Evolutionary conservation across 1,140 invertebrate species (phyloP).

Genomic region (Sesamia nonagrioides): DNA sequence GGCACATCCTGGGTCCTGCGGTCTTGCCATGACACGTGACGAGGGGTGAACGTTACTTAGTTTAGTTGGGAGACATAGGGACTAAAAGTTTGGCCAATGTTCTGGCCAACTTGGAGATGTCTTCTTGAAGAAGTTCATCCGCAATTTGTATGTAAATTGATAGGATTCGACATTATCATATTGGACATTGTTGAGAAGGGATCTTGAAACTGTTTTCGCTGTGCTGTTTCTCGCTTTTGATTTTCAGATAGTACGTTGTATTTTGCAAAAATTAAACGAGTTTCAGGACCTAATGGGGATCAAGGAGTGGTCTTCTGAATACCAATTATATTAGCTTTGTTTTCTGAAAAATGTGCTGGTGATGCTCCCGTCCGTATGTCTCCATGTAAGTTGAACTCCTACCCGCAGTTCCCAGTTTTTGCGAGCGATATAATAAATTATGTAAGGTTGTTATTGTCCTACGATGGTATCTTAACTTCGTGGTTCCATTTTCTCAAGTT

Average conservation of each 20-base stretch:
- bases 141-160: conserved; percentile 26
- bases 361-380: conserved; percentile 49
- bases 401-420: conserved; percentile 63
- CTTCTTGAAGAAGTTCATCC: conserved; percentile 9
- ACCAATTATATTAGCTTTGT: background rate
- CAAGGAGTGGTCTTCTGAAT: background rate
- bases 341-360: background rate
- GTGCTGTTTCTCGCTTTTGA: no score
- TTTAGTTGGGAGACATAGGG: conserved; percentile 52
- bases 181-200: no score
- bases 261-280: no score
- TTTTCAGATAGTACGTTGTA: no score
- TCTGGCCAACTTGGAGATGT: background rate
- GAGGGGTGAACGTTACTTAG: conserved; percentile 66
- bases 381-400: conserved; percentile 50
- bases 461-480: conserved; percentile 70
- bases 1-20: conserved; percentile 59
- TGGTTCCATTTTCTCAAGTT: conserved; percentile 60
- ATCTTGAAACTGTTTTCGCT: no score
- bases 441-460: conserved; percentile 72
- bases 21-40: conserved; percentile 66
- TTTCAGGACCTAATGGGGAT: no score
- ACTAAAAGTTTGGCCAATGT: conserved; percentile 14
- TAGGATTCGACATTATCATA: background rate
- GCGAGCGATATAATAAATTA: conserved; percentile 74